Evolutionary conservation across 2,888 invertebrate species (phyloP), one percentile per base, ranked within the genome.

Genomic region (Volucella zonaria): DNA sequence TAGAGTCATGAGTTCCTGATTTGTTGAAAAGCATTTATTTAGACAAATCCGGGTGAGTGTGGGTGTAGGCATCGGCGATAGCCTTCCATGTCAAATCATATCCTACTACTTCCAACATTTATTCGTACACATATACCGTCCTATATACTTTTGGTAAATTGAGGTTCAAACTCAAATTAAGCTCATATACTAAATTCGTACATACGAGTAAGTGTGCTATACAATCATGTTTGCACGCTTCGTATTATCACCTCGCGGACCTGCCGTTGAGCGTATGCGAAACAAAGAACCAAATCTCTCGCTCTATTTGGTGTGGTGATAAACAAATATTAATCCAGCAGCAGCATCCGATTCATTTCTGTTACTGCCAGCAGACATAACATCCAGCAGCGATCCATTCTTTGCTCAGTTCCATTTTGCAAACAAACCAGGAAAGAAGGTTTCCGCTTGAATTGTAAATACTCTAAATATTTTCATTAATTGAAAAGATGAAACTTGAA

Each of bases 401-500:
- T 42, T 23, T 64, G 54, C 70, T 78, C 70, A 70, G 78, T 78
- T 64, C 70, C 14, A 58, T 43, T 78, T 70, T 43, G 64, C 15
- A 43, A 62, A 64, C 56, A 42, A 78, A 49, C 31, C 62, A 38
- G 23, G 12, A 66, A 66, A 42, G 66, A 58, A 66, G 58, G n/a
- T 49, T 40, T 6, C 9, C 11, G 11, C 3, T 10, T 11, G 11
- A 52, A 47, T 38, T 14, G 14, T 3, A 12, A 10, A 12, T n/a
- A 42, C 42, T 40, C 45, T 23, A 18, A 15, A 49, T 18, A n/a
- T 54, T 31, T 31, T 31, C 31, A 4, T 4, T n/a, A 45, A 54
- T 49, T 59, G 31, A 51, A 68, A 88, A 67, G 15, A 90, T 90
- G 90, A 88, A 89, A 87, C 88, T 89, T 71, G 89, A 89, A 51